Percentiles rank a stretch among this genome's conserved stretches.
Conservation (phyloP, 2,888 invertebrate genomes). For the Drosophila peninsularis region DNA sequence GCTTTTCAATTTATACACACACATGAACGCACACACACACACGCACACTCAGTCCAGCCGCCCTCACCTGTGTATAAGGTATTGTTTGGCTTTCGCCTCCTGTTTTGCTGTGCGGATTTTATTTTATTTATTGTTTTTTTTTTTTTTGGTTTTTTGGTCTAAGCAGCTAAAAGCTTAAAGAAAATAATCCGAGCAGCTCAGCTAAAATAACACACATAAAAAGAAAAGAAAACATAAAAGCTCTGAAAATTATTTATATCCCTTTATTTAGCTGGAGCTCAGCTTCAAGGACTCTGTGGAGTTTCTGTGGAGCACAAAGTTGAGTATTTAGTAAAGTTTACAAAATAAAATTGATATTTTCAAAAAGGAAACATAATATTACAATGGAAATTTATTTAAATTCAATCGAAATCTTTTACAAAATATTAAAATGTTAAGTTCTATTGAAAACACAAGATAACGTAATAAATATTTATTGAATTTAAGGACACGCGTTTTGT, state of each 20-base stretch:
- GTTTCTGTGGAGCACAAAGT: neutral
- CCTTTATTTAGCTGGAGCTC: slow-evolving; percentile 4
- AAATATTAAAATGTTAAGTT: neutral
- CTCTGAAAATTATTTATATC: slow-evolving; percentile 5
- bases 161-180: slow-evolving; percentile 19
- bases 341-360: slow-evolving; percentile 2
- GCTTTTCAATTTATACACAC: slow-evolving; percentile 46
- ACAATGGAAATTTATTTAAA: neutral
- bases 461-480: neutral
- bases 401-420: neutral
- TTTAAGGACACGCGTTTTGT: neutral
- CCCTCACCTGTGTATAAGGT: slow-evolving; percentile 6
- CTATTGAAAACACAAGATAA: neutral
- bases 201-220: neutral
- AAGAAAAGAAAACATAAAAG: slow-evolving; percentile 14
- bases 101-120: slow-evolving; percentile 14
- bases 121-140: neutral
- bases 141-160: neutral
- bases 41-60: neutral
- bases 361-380: no score
- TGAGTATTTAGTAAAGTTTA: neutral
- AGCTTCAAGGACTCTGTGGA: neutral
- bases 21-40: slow-evolving; percentile 10
- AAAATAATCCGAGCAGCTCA: slow-evolving; percentile 19
- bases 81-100: slow-evolving; percentile 20